Base-by-base conservation (phyloP, 2,113 vertebrate genomes). In the Ptilonorhynchus violaceus region DNA sequence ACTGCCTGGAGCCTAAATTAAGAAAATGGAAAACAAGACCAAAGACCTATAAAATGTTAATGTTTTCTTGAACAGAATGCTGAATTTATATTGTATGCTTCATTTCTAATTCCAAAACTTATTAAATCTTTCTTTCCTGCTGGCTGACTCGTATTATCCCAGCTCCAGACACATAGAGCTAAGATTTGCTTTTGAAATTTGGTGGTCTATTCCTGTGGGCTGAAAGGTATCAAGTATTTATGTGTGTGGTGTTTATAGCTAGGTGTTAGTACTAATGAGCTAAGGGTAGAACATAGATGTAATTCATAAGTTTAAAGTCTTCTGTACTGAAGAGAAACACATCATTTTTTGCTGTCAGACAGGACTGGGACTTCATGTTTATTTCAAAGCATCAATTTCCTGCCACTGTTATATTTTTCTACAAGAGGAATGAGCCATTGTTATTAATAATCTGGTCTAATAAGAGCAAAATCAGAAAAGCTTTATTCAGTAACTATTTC, bases 11-110 rank as follows among this genome's bases (percentile, higher is more conserved):
- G 93, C 74, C 63, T 66, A 82, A 89, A 85, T 7, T 82, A 70
- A 85, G 87, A 69, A 94, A 95, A 94, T 28, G 23, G 63, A 93
- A 88, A 88, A 72, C 22, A 52, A 91, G n/a, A 79, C 85, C 66
- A 62, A 93, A 91, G 66, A 83, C 53, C 49, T 90, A 93, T 93
- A 91, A 96, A 96, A 93, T 72, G 56, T 63, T 95, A 97, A 93
- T 95, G 60, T 67, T 87, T 92, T 86, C 55, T 86, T 77, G n/a
- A 94, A 35, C 18, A 76, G 58, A 85, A 76, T 44, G n/a, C 20
- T 62, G 66, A 75, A 94, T 89, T 92, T 94, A 62, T 85, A 85
- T 55, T 85, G 16, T n/a, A 59, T 58, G 70, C 25, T 79, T 92
- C 70, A 47, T 28, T 80, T 96, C 75, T 89, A 83, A 89, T 88